Evolutionary conservation across 2,888 invertebrate genomes (phyloP), one percentile per base, ranked within the genome.

Genomic region (Fissipunctia ypsillon): DNA sequence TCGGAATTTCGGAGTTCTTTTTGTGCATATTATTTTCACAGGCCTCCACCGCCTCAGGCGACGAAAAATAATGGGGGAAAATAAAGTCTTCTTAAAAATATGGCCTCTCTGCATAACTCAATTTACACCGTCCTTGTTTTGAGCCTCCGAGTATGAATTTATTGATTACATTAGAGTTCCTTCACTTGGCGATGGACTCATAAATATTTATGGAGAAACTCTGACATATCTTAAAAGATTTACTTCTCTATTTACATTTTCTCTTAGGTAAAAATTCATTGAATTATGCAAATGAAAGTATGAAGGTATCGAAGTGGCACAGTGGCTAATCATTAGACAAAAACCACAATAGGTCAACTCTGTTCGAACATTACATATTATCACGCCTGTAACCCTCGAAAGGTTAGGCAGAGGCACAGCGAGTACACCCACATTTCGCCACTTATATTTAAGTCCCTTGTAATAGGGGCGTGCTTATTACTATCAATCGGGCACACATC

Each of bases 141-240:
- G 35, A 56, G 64, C 52, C 56, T 2, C 63, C 38, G 22, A 59
- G 67, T 59, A 67, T 76, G 31, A 64, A 67, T 81, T 71, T 76
- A 71, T 68, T 76, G 52, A 64, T 76, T 64, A 48, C 28, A 71
- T 71, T 67, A 64, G 28, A 70, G 56, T 81, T 64, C 31, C 28
- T n/a, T 35, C 75, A 73, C 77, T 81, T 81, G 64, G 64, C 77
- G 76, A 70, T 59, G 54, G 43, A 56, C 38, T 64, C 56, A 80
- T 78, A 71, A 81, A 80, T 80, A 80, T 80, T 81, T 71, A 80
- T 71, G 54, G 25, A 57, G 28, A 70, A 67, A 64, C 63, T 69
- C 66, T 67, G 57, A 81, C 54, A 67, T 65, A 61, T 64, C 67
- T 35, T 57, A 64, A 64, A 41, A 64, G 64, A 54, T 71, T 68